phyloP scores from a whole-genome alignment of 2,797 vertebrate species.

The Bradypodion ventrale region DNA sequence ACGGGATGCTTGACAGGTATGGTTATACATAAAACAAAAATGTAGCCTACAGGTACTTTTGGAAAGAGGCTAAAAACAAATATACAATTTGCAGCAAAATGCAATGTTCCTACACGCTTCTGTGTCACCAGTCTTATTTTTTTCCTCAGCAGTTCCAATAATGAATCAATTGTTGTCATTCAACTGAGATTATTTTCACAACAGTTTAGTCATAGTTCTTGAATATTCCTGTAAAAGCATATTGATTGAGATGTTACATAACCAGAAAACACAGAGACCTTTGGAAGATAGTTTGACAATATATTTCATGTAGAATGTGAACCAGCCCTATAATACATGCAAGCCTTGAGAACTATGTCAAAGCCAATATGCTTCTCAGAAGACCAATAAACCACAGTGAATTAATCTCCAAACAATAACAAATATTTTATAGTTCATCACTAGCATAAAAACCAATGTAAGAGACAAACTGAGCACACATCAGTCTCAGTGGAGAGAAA shows the following conservation, averaged over 20 bases:
- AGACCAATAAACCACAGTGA: neutral
- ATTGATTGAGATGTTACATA: neutral
- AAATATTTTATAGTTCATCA: neutral
- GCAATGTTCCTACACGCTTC: neutral
- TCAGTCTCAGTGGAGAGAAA: neutral
- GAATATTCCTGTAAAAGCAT: neutral
- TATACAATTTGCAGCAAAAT: neutral
- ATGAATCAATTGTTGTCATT: neutral
- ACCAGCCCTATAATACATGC: neutral
- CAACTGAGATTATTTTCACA: constrained; percentile 1
- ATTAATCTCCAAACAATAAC: neutral
- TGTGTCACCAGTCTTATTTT: neutral
- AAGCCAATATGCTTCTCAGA: neutral
- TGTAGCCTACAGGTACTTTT: neutral
- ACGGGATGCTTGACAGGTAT: too few relatives aligned
- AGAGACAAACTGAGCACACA: neutral
- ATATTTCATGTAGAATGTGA: neutral
- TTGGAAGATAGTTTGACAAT: neutral
- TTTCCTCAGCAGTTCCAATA: neutral
- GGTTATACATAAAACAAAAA: neutral
- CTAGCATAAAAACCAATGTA: neutral
- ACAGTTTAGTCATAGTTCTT: neutral
- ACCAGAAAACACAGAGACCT: neutral
- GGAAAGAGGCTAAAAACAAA: neutral
- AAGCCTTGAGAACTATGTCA: neutral